A percentile compares a stretch with the other conserved stretches of the same genome.
These are phyloP conservation scores for Poliocrania exsul DNA, from an alignment of 2,797 vertebrate genomes.

Conservation along the genomic window DNA sequence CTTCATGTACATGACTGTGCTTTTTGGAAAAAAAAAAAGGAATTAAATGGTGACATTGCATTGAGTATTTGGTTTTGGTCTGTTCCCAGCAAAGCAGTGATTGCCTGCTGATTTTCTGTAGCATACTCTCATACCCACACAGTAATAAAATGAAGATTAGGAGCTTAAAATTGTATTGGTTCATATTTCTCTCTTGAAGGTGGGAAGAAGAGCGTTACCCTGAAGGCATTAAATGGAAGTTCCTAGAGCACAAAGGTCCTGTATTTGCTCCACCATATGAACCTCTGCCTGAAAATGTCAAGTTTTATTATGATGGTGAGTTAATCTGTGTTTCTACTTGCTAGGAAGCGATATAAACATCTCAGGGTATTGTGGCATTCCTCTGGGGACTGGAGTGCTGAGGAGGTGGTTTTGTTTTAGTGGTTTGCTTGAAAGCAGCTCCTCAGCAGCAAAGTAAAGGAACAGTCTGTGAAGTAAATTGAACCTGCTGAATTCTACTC, in stretches of 20 bases:
- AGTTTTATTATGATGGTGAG: slow-evolving; percentile 94
- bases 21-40: neutral
- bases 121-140: neutral
- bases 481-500: slow-evolving; percentile 17
- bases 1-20: neutral
- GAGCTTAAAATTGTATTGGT: slow-evolving; percentile 22
- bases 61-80: neutral
- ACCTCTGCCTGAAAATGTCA: slow-evolving; percentile 88
- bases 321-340: slow-evolving; percentile 60
- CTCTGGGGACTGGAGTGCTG: neutral
- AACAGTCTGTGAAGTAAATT: neutral
- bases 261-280: slow-evolving; percentile 93
- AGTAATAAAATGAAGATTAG: neutral
- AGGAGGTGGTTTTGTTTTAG: neutral
- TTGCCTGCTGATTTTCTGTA: neutral
- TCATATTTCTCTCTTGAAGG: slow-evolving; percentile 76
- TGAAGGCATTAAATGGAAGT: slow-evolving; percentile 96
- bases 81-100: neutral
- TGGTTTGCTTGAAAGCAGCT: neutral
- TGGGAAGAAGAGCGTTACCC: slow-evolving; percentile 95
- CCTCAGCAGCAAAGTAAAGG: neutral
- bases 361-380: neutral
- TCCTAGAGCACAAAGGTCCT: slow-evolving; percentile 95
- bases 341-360: slow-evolving; percentile 61
- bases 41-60: neutral